Evolutionary conservation across 2,113 vertebrate genomes (phyloP), one percentile per base, ranked within the genome.

Genomic region (Toxotes chatareus): DNA sequence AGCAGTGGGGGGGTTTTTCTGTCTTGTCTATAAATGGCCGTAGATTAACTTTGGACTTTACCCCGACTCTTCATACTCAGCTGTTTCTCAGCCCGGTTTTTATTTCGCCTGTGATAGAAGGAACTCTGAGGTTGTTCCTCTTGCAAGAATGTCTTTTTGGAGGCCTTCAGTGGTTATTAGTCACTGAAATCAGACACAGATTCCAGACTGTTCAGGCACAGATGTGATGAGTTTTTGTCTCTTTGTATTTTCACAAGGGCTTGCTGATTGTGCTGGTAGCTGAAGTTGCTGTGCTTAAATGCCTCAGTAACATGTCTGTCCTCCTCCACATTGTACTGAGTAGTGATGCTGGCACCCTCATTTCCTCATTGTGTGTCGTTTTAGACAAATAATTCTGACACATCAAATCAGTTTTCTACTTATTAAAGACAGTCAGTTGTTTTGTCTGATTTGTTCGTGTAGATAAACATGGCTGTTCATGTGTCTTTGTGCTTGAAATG

Each of bases 21-120:
- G 19, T 73, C 34, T 76, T 19, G 59, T 86, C 71, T 73, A 53
- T 82, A 82, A 82, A 57, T 68, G 66, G 55, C 47, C 11, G 23
- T 27, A 66, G 70, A 77, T 88, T 73, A 83, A 44, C 87, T 79
- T 68, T 86, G 84, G 88, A 89, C 82, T 90, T 81, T 79, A 74
- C 51, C 51, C 77, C 8, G 36, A 76, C 19, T 38, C 42, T 23
- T 75, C 44, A 8, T 9, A 49, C 56, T 85, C 68, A 67, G 73
- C 82, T 86, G 61, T 31, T 60, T 68, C 56, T 49, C 31, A 64
- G 47, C 21, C 16, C 31, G 5, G 34, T 80, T 91, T 79, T 77
- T 16, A 64, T 66, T 76, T n/a, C 17, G 27, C 7, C 7, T 42
- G 19, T 64, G 65, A 57, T 67, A 23, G 66, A 53, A 64, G 49